Evolutionary conservation across 2,113 vertebrate species (phyloP).

Genomic region (Cottus gobio): DNA sequence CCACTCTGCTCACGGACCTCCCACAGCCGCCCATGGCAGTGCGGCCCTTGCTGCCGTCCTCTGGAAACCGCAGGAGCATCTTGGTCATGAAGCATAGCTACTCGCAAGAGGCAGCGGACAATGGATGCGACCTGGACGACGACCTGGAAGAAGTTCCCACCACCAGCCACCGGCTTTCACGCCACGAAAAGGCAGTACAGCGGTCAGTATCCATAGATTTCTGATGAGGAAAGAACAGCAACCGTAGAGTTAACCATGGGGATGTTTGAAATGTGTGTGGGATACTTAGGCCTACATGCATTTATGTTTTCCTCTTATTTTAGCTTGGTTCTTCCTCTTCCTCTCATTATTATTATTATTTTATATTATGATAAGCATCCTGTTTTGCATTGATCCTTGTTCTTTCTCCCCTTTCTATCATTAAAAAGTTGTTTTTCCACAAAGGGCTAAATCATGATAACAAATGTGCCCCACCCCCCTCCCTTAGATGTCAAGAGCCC

Average conservation of each 20-base stretch:
- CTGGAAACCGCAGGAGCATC: slow-evolving; percentile 92
- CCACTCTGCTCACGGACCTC: slow-evolving; percentile 90
- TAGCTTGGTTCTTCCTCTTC: slow-evolving; percentile 60
- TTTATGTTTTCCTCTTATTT: slow-evolving; percentile 56
- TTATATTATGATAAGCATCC: slow-evolving; percentile 46
- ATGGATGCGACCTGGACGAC: slow-evolving; percentile 92
- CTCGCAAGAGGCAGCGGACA: slow-evolving; percentile 92
- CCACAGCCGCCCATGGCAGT: slow-evolving; percentile 85
- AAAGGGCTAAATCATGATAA: slow-evolving; percentile 55
- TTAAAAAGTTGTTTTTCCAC: slow-evolving; percentile 62
- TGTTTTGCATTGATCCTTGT: slow-evolving; percentile 52
- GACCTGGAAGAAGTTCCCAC: slow-evolving; percentile 98
- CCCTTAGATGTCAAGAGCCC: slow-evolving; percentile 41
- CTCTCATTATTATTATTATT: slow-evolving; percentile 55
- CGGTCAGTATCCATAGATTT: slow-evolving; percentile 98
- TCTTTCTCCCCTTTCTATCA: slow-evolving; percentile 47
- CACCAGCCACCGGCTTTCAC: slow-evolving; percentile 96
- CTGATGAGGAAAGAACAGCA: slow-evolving; percentile 86
- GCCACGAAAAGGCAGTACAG: slow-evolving; percentile 98
- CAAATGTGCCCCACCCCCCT: slow-evolving; percentile 32
- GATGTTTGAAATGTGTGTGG: slow-evolving; percentile 68
- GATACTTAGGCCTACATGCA: slow-evolving; percentile 73
- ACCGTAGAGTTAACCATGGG: slow-evolving; percentile 52
- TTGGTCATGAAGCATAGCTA: slow-evolving; percentile 99
- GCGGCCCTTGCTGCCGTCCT: slow-evolving; percentile 88